These are phyloP conservation scores for Nasua narica DNA, from an alignment of 2,797 vertebrate genomes.

Conservation along the genomic window DNA sequence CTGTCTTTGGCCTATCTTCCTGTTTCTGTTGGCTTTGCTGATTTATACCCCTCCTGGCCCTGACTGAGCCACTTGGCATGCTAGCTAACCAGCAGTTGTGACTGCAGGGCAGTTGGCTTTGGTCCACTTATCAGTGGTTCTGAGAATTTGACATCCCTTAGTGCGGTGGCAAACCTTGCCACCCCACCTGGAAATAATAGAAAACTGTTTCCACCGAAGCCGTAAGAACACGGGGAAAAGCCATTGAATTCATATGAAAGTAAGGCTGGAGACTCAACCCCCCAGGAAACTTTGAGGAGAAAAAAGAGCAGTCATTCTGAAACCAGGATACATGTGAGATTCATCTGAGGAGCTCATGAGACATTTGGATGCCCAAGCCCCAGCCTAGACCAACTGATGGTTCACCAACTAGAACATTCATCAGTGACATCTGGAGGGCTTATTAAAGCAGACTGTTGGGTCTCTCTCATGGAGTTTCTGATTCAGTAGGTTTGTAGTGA, in stretches of 20 bases:
- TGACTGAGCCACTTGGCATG: neutral
- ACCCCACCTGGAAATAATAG: conserved; percentile 6
- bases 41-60: neutral
- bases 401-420: neutral
- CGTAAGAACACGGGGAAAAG: neutral
- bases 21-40: neutral
- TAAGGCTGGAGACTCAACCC: neutral
- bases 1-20: neutral
- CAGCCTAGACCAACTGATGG: neutral
- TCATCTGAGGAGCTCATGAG: neutral
- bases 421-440: neutral
- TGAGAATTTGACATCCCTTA: neutral
- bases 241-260: neutral
- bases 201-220: neutral
- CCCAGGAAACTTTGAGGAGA: neutral
- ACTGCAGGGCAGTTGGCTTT: neutral
- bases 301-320: neutral
- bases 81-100: neutral
- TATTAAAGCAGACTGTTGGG: neutral
- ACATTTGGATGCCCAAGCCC: neutral
- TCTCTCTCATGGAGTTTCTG: neutral
- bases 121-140: neutral
- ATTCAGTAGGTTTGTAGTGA: neutral
- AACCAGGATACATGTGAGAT: neutral
- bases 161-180: neutral